Percentiles rank a stretch among this genome's conserved stretches.
phyloP scores from a whole-genome alignment of 2,113 vertebrate species.

The Hylia prasina region DNA sequence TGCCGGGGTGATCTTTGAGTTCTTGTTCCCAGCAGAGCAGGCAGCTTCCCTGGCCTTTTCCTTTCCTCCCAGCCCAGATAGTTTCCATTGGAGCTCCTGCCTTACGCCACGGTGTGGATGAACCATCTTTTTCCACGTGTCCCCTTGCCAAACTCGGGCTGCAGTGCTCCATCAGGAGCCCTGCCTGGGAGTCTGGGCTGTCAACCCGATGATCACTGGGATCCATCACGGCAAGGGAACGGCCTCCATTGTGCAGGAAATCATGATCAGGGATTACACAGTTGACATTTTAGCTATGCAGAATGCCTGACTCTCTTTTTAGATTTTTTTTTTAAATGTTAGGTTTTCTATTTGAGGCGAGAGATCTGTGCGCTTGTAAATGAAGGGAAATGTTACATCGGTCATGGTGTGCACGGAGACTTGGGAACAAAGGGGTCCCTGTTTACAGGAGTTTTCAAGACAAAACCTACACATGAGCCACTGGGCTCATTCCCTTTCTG shows the following conservation, averaged over 20 bases:
- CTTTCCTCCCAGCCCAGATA: background rate
- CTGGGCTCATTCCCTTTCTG: background rate
- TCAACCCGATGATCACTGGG: background rate
- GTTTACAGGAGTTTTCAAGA: background rate
- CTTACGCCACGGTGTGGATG: background rate
- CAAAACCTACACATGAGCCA: background rate
- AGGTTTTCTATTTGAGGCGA: conserved; percentile 15
- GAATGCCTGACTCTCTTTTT: background rate
- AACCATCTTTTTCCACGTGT: background rate
- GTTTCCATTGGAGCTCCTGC: conserved; percentile 17
- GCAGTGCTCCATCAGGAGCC: background rate
- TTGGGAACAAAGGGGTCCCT: conserved; percentile 41
- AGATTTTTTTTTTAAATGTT: background rate
- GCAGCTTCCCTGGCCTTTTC: background rate
- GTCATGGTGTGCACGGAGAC: background rate
- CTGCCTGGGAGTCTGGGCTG: background rate
- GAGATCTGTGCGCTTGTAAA: background rate
- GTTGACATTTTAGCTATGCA: conserved; percentile 22
- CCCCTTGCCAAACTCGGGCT: background rate
- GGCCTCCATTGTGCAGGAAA: conserved; percentile 22
- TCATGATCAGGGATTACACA: conserved; percentile 5
- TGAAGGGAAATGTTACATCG: conserved; percentile 10
- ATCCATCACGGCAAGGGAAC: background rate
- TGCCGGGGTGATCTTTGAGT: background rate
- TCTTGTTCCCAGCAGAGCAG: background rate